phyloP scores from a whole-genome alignment of 2,113 vertebrate species.

The Glaucomys volans region DNA sequence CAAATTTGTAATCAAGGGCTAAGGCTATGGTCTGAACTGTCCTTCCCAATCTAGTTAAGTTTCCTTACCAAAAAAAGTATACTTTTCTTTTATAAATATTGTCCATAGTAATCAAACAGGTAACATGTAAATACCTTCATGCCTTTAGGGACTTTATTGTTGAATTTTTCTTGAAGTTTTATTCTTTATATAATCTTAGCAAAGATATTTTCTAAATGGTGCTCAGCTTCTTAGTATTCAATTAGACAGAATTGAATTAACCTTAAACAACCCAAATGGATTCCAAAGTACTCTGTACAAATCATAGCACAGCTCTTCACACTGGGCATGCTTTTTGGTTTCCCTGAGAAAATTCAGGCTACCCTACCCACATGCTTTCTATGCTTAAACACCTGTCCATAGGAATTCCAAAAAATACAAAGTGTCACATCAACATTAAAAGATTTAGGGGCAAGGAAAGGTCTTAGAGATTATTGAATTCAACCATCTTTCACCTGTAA shows the following conservation, averaged over 20 bases:
- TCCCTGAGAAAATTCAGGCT: neutral
- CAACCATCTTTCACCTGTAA: neutral
- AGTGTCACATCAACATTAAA: neutral
- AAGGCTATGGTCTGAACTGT: neutral
- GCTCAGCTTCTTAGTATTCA: neutral
- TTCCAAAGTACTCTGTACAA: neutral
- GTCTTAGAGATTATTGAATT: neutral
- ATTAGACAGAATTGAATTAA: neutral
- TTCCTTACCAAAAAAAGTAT: neutral
- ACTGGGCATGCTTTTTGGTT: neutral
- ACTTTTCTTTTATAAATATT: neutral
- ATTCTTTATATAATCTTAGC: neutral
- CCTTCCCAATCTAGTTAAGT: neutral
- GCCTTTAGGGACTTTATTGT: neutral
- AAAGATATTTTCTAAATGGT: slow-evolving; percentile 12
- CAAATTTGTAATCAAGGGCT: neutral
- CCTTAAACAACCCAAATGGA: neutral
- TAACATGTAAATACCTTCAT: neutral
- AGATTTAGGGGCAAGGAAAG: neutral
- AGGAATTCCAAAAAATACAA: neutral
- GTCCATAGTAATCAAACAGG: neutral
- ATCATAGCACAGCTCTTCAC: neutral
- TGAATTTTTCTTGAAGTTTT: slow-evolving; percentile 21
- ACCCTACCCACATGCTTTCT: neutral
- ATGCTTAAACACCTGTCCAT: neutral